Evolutionary conservation across 2,113 vertebrate species (phyloP).

Genomic region (Solea senegalensis): DNA sequence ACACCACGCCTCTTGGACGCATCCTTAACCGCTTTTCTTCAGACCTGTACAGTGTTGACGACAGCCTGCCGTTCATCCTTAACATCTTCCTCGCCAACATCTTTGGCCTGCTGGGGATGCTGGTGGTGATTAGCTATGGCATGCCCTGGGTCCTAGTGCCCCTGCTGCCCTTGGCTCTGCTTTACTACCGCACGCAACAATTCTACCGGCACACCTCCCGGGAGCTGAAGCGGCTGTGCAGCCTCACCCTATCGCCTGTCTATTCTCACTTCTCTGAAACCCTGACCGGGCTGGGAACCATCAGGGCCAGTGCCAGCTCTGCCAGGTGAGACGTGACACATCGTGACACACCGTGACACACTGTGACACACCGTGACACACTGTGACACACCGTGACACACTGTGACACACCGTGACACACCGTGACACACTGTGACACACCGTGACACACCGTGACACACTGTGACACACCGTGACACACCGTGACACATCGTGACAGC

Average conservation of each 20-base stretch:
- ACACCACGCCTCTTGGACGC: constrained; percentile 89
- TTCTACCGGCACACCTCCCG: constrained; percentile 90
- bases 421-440: no score
- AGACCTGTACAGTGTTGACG: constrained; percentile 89
- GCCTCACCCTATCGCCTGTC: constrained; percentile 91
- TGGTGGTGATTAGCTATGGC: constrained; percentile 88
- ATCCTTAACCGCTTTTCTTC: constrained; percentile 97
- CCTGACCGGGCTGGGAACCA: constrained; percentile 86
- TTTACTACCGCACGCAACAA: constrained; percentile 87
- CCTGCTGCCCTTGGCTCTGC: constrained; percentile 82
- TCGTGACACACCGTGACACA: no score
- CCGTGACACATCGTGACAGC: no score
- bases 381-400: no score
- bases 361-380: no score
- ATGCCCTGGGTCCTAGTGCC: constrained; percentile 90
- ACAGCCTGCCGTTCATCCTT: constrained; percentile 91
- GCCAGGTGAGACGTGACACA: constrained; percentile 78
- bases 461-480: no score
- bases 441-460: no score
- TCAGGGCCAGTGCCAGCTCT: constrained; percentile 85
- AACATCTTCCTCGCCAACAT: constrained; percentile 92
- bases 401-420: no score
- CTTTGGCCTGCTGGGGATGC: constrained; percentile 86
- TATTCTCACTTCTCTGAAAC: constrained; percentile 97
- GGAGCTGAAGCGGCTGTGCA: constrained; percentile 93